Evolutionary conservation across 1,140 invertebrate species (phyloP), one percentile per base, ranked within the genome.

Genomic region (Anadara kagoshimensis): DNA sequence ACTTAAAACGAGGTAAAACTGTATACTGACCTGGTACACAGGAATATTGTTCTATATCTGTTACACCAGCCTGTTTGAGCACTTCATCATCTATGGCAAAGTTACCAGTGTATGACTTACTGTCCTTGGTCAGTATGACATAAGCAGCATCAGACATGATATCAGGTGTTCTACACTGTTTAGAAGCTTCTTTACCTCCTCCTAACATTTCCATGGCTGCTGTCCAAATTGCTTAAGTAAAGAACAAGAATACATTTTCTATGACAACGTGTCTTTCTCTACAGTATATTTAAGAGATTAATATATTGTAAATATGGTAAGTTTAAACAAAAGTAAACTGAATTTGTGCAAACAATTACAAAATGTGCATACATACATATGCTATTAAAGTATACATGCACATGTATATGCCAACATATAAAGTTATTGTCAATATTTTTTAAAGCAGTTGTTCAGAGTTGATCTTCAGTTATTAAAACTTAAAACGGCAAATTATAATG

Each of bases 61-160:
- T 94, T 7, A 99, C 89, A 10, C 88, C 88, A 0, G 96, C 97
- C 78, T 93, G 94, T 83, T 88, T 92, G 0, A 99, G 87, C 5
- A 99, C 91, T 44, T 97, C 94, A 85, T 99, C 98, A 87, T 99
- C 98, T 72, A 99, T 94, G 26, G 93, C 93, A 89, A 99, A 99
- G 81, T 99, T 93, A 11, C 98, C 98, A 49, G 96, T 97, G 79
- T 92, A 92, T 1, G 90, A 91, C 84, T 91, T 93, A 16, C 94
- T 94, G 77, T 98, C 94, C 86, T 93, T 93, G 69, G 91, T 93
- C 5, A 99, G 87, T 79, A 99, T 94, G 7, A 92, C 92, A 90
- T 99, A 99, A 5, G 97, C 97, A 45, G 97, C 96, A 92, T 99
- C 91, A 22, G 95, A 94, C 89, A 99, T 93, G 76, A 99, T 99